Percentiles rank a stretch among this genome's conserved stretches.
Evolutionary conservation across 2,888 invertebrate genomes (phyloP).

Genomic region (Antitype chi): DNA sequence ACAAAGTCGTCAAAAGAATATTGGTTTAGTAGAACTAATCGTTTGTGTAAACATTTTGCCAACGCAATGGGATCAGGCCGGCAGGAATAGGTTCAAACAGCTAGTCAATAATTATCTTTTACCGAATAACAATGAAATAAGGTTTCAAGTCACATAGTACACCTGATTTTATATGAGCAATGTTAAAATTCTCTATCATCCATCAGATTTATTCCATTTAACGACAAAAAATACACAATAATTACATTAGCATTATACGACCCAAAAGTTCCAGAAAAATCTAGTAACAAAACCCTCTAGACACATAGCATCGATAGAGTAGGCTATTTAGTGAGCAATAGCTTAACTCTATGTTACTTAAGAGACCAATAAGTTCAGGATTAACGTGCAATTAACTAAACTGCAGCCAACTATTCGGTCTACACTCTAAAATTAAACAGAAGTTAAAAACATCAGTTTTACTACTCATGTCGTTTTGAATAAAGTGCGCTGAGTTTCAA

Average conservation of each 20-base stretch:
- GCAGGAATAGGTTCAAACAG: background rate
- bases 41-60: background rate
- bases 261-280: background rate
- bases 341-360: slow-evolving; percentile 51
- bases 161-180: background rate
- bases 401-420: slow-evolving; percentile 34
- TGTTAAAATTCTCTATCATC: background rate
- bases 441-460: slow-evolving; percentile 11
- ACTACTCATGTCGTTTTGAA: background rate
- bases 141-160: background rate
- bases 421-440: slow-evolving; percentile 22
- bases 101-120: background rate
- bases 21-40: background rate
- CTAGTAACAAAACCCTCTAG: background rate
- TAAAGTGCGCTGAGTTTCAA: background rate
- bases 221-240: background rate
- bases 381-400: slow-evolving; percentile 45
- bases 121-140: background rate
- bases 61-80: background rate
- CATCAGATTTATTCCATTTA: background rate
- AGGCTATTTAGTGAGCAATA: slow-evolving; percentile 31
- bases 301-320: slow-evolving; percentile 11
- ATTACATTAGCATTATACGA: background rate
- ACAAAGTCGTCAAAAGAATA: background rate
- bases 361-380: slow-evolving; percentile 57